A percentile compares a stretch with the other conserved stretches of the same genome.
Evolutionary conservation across 1,140 invertebrate genomes (phyloP).

Genomic region (Meteorus sp.): DNA sequence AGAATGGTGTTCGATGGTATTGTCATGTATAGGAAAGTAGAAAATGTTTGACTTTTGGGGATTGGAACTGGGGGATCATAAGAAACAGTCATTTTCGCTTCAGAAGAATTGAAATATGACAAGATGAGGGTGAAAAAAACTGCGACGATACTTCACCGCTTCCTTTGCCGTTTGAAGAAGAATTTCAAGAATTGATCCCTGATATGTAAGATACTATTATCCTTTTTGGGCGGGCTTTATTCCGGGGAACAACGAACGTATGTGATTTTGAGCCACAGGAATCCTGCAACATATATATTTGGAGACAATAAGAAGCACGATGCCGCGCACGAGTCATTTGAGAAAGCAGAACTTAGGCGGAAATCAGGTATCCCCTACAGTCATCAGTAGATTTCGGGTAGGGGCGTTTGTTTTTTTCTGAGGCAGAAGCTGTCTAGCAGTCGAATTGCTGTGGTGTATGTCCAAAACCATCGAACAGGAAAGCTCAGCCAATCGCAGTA

Average conservation of each 20-base stretch:
- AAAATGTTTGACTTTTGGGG: background rate
- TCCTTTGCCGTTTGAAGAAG: background rate
- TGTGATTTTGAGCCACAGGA: conserved; percentile 28
- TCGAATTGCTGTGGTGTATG: background rate
- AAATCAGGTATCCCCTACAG: conserved; percentile 11
- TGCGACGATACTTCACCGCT: background rate
- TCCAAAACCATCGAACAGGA: background rate
- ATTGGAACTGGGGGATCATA: conserved; percentile 11
- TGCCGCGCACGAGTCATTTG: background rate
- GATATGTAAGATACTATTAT: background rate
- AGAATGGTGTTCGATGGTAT: too few species aligned
- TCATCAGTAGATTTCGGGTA: background rate
- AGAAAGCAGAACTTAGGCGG: background rate
- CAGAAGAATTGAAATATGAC: conserved; percentile 24
- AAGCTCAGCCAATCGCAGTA: too few species aligned
- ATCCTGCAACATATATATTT: background rate
- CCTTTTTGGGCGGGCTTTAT: conserved; percentile 6
- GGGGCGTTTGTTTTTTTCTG: conserved; percentile 5
- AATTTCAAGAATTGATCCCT: background rate
- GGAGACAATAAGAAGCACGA: background rate
- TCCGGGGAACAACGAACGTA: conserved; percentile 16
- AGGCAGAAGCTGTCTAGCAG: background rate
- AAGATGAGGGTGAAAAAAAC: conserved; percentile 2
- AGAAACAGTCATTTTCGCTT: conserved; percentile 32
- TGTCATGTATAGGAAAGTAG: conserved; percentile 6